Conservation (phyloP, 1,140 invertebrate genomes). For the Microplitis mediator region DNA sequence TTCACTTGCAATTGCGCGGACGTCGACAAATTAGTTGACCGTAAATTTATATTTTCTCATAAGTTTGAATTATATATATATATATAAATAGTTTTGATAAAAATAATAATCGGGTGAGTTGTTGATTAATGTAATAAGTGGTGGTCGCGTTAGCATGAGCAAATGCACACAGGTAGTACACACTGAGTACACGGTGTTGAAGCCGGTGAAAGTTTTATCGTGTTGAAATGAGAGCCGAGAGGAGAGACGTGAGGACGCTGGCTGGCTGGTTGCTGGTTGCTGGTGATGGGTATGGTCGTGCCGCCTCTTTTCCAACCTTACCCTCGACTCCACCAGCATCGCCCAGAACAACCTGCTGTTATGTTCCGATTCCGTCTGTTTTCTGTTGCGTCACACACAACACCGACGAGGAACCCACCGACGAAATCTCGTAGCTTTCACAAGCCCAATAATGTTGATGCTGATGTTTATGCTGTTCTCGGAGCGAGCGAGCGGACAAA, state of each 20-base stretch:
- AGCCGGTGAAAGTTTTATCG: conserved; percentile 7
- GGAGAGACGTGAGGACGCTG: not conserved
- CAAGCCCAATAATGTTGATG: not conserved
- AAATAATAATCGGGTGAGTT: no score
- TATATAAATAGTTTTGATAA: no score
- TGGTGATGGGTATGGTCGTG: conserved; percentile 8
- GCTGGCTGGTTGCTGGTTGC: not conserved
- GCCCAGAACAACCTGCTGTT: not conserved
- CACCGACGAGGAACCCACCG: not conserved
- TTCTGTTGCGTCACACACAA: conserved; percentile 2
- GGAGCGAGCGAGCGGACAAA: not conserved
- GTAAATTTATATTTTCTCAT: no score
- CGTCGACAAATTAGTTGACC: no score
- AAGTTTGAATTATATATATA: no score
- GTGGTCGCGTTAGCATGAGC: no score
- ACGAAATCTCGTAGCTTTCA: not conserved
- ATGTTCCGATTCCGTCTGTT: conserved; percentile 18
- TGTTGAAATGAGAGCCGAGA: not conserved
- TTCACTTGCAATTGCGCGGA: no score
- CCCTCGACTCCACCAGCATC: not conserved
- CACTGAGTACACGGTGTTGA: no score
- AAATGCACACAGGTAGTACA: not conserved
- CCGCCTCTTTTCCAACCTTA: not conserved
- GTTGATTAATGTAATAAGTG: no score
- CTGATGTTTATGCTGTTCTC: no score